Base-by-base conservation (phyloP, 1,140 invertebrate species). In the Pogonognathellus flavescens region DNA sequence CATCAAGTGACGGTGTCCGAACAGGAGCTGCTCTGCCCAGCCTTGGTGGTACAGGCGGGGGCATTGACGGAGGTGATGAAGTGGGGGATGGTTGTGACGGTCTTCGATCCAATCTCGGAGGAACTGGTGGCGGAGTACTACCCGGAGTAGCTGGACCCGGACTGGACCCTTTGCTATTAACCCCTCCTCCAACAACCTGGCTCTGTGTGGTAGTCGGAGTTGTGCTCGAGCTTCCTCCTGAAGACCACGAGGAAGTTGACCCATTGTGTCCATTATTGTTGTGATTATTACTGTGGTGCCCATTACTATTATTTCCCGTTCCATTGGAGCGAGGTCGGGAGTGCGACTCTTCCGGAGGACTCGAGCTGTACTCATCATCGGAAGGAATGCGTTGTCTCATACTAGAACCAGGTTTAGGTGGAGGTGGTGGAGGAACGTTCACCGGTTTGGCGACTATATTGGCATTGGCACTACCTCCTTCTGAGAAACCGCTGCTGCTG, bases 21-120 rank as follows among this genome's bases (percentile, higher is more conserved):
- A 89, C 88, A 18, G 88, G 88, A 14, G 88, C 88, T 5, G 88
- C 86, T 53, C 88, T 55, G 4, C 88, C 88, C 18, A 89, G 82
- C 59, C 88, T 82, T 20, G 88, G 87, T 31, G 88, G 88, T 13
- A 88, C 87, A 7, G 87, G 87, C n/a, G 87, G 88, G 3, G 87
- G 88, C 85, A 88, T 86, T 11, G 86, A 76, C 14, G 88, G 88
- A 8, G 88, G 88, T 4, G 86, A 88, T 7, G 85, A 87, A 18
- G 88, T 86, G 3, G 88, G 88, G 1, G 86, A 87, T 0, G 88
- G 62, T 72, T 89, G 88, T 41, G 85, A 87, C 20, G 88, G 88
- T 60, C 88, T 59, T 25, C 88, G 55, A 60, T 89, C 88, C 9
- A 89, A 76, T 57, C 88, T 25, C 22, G 88, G 88, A 22, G 88